Percentiles rank a stretch among this genome's conserved stretches.
phyloP scores from a whole-genome alignment of 2,113 vertebrate species.

The Pseudonaja textilis region DNA sequence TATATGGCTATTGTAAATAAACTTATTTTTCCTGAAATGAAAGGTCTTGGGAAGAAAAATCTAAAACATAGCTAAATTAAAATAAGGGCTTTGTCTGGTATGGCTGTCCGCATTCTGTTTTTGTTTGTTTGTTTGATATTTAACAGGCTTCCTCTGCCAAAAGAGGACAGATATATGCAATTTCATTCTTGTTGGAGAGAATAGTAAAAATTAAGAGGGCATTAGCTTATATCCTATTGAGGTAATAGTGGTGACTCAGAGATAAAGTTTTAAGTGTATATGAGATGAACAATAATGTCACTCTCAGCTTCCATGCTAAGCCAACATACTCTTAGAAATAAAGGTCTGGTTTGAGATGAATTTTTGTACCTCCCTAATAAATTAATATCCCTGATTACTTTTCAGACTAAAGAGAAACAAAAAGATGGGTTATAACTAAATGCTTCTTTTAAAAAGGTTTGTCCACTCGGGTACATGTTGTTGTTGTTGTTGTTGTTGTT shows the following conservation, averaged over 20 bases:
- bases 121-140: background rate
- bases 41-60: background rate
- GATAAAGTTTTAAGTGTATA: background rate
- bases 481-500: background rate
- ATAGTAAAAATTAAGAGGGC: background rate
- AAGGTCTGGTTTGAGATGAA: background rate
- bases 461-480: background rate
- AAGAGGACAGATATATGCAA: background rate
- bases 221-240: background rate
- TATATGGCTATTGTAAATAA: background rate
- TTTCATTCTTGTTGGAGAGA: background rate
- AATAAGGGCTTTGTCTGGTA: background rate
- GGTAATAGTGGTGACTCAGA: background rate
- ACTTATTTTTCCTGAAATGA: background rate
- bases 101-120: background rate
- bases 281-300: background rate
- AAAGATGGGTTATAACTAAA: background rate
- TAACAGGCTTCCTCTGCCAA: background rate
- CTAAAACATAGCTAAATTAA: background rate
- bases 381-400: background rate
- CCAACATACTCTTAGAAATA: background rate
- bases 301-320: background rate
- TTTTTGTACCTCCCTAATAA: background rate
- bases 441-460: background rate
- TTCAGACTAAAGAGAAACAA: background rate